Conservation (phyloP, 2,888 invertebrate genomes). For the Nephrotoma flavescens region DNA sequence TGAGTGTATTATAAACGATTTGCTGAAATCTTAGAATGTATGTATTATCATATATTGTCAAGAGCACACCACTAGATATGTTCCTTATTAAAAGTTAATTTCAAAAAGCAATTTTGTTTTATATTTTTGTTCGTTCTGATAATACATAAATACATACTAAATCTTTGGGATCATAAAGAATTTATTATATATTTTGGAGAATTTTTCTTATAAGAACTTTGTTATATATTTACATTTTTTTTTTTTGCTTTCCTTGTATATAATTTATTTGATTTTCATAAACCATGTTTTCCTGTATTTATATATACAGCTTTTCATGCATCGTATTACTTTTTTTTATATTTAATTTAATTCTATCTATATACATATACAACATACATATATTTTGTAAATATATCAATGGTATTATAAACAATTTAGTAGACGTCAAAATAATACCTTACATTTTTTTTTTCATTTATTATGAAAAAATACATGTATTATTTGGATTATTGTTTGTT, state of each 20-base stretch:
- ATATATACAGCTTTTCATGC: neutral
- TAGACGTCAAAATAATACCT: neutral
- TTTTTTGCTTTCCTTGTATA: neutral
- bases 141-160: neutral
- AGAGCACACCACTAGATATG: neutral
- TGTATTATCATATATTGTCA: neutral
- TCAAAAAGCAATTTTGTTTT: neutral
- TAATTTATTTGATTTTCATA: neutral
- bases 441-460: neutral
- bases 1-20: neutral
- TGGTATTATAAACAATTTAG: neutral
- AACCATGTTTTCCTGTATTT: neutral
- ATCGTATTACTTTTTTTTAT: neutral
- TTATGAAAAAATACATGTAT: neutral
- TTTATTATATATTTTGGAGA: neutral
- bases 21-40: neutral
- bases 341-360: neutral
- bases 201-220: neutral
- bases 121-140: neutral
- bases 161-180: neutral
- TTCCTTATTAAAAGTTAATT: neutral
- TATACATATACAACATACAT: neutral
- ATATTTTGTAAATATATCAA: neutral
- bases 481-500: neutral
- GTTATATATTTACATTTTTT: neutral